These are phyloP conservation scores for Gymnorhina tibicen DNA, from an alignment of 2,113 vertebrate species.

Conservation along the genomic window DNA sequence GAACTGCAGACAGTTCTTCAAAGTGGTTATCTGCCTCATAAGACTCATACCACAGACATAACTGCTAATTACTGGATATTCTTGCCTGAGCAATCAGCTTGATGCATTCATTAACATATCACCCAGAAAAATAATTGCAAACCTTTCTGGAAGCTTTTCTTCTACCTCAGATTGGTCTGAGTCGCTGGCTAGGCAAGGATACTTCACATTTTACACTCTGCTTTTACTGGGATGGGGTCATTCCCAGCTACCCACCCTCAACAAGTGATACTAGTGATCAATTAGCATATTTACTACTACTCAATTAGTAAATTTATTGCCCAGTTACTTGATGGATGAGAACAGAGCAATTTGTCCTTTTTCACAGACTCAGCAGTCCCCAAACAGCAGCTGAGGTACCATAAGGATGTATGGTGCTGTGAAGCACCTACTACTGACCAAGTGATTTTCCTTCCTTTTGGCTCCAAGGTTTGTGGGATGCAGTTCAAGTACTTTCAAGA, in stretches of 20 bases:
- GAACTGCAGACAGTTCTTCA: not conserved
- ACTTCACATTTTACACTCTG: not conserved
- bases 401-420: not conserved
- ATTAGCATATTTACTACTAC: not conserved
- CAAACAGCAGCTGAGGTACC: not conserved
- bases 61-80: constrained; percentile 33
- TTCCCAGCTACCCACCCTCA: not conserved
- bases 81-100: constrained; percentile 31
- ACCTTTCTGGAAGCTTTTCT: not conserved
- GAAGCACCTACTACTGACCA: not conserved
- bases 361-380: not conserved
- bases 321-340: not conserved
- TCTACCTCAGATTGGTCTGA: not conserved
- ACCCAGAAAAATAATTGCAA: constrained; percentile 8
- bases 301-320: not conserved
- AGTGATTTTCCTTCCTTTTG: not conserved
- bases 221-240: not conserved
- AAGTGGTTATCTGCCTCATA: constrained; percentile 10
- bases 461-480: not conserved
- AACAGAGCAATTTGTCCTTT: not conserved
- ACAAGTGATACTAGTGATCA: not conserved
- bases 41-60: not conserved
- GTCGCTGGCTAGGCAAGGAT: not conserved
- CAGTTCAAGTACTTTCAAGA: not conserved
- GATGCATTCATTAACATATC: constrained; percentile 27